Conservation (phyloP, 53 echinoderm and acorn worm genomes). For the Antedon mediterranea region DNA sequence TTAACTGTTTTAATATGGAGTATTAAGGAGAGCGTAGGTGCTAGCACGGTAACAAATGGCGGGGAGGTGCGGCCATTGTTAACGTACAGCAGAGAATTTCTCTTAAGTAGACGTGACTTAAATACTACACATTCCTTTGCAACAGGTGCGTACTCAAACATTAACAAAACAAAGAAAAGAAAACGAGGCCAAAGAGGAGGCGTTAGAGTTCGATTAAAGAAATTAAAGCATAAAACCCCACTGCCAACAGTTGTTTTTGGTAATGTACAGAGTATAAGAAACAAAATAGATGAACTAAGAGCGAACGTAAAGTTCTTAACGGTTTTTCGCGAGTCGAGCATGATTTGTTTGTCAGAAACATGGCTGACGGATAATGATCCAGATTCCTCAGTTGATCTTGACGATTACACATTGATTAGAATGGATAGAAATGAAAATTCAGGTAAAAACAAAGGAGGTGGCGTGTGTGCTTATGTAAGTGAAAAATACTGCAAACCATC, state of each 20-base stretch:
- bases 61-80: no score
- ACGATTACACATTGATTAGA: slow-evolving; percentile 9
- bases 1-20: no score
- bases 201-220: not conserved
- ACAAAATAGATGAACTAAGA: not conserved
- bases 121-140: no score
- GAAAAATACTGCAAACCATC: slow-evolving; percentile 7
- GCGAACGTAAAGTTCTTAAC: not conserved
- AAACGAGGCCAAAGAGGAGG: no score
- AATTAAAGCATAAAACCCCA: not conserved
- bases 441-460: slow-evolving; percentile 3
- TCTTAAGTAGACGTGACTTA: no score
- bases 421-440: slow-evolving; percentile 8
- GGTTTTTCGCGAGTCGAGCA: not conserved
- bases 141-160: no score
- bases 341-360: not conserved
- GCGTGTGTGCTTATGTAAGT: not conserved
- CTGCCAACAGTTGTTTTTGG: not conserved
- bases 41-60: no score
- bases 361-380: not conserved
- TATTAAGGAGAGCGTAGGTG: no score
- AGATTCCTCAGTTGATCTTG: slow-evolving; percentile 1
- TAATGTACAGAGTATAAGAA: not conserved
- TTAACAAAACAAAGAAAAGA: no score
- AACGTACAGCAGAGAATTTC: no score